These are phyloP conservation scores for Mormyrus lacerda DNA, from an alignment of 2,113 vertebrate genomes.

Conservation along the genomic window DNA sequence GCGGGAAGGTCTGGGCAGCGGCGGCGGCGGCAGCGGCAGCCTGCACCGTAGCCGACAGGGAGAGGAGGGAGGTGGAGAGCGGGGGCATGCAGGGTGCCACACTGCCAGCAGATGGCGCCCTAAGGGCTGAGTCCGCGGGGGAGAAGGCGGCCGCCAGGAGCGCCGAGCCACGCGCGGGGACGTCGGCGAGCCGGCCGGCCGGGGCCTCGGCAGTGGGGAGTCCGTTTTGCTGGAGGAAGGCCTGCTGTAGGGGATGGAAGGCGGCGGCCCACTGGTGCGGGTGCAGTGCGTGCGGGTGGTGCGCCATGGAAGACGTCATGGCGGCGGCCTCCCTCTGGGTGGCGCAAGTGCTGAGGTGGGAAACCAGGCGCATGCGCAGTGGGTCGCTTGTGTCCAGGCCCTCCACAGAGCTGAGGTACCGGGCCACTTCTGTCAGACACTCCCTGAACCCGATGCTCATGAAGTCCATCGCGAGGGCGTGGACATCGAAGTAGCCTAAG, in stretches of 20 bases:
- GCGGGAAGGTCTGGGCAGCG: constrained; percentile 73
- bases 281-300: constrained; percentile 62
- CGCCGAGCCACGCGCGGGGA: constrained; percentile 58
- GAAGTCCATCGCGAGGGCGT: constrained; percentile 89
- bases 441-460: constrained; percentile 93
- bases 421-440: constrained; percentile 80
- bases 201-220: constrained; percentile 54
- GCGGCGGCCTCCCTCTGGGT: constrained; percentile 78
- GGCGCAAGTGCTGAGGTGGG: constrained; percentile 83
- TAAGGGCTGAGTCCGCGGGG: constrained; percentile 65
- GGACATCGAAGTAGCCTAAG: constrained; percentile 79
- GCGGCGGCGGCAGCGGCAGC: constrained; percentile 67
- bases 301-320: constrained; percentile 69
- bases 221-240: constrained; percentile 67
- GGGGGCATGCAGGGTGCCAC: constrained; percentile 66
- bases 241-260: constrained; percentile 68
- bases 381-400: constrained; percentile 78
- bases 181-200: constrained; percentile 61
- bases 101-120: constrained; percentile 62
- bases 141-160: constrained; percentile 71
- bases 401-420: constrained; percentile 81
- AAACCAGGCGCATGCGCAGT: constrained; percentile 72
- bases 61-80: constrained; percentile 74
- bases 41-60: constrained; percentile 76
- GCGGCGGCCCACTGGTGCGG: constrained; percentile 75